Percentiles rank a stretch among this genome's conserved stretches.
phyloP scores from a whole-genome alignment of 2,888 invertebrate genomes.

The Lasioglossum calceatum region DNA sequence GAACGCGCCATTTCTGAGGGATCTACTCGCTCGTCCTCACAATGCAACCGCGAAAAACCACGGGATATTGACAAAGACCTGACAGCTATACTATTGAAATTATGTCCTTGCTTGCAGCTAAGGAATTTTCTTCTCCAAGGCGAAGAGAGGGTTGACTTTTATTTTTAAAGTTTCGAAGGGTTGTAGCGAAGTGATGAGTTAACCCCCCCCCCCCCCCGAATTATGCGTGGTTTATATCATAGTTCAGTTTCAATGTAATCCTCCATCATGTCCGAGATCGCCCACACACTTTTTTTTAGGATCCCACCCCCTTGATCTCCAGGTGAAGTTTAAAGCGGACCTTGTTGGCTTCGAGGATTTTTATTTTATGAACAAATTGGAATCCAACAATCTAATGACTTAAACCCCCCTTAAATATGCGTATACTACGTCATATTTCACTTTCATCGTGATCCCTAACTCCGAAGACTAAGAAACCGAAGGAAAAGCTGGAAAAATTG shows the following conservation, averaged over 20 bases:
- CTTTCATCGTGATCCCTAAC: background rate
- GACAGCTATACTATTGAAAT: background rate
- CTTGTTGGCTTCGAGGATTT: background rate
- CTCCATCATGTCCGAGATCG: background rate
- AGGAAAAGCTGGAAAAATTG: background rate
- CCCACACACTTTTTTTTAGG: background rate
- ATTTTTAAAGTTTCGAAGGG: no score
- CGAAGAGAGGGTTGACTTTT: background rate
- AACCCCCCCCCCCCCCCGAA: no score
- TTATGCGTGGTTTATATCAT: background rate
- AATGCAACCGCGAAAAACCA: background rate
- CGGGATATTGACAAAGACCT: background rate
- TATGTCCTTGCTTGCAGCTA: background rate
- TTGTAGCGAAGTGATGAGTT: no score
- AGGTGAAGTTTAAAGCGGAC: no score
- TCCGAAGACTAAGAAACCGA: background rate
- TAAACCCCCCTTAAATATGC: background rate
- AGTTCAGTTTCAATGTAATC: background rate
- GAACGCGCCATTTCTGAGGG: background rate
- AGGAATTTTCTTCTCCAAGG: background rate
- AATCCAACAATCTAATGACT: background rate
- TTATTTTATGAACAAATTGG: background rate
- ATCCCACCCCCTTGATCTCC: no score
- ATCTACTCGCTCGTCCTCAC: background rate
- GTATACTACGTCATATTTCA: background rate